Evolutionary conservation across 2,113 vertebrate genomes (phyloP).

Genomic region (Girardinichthys multiradiatus): DNA sequence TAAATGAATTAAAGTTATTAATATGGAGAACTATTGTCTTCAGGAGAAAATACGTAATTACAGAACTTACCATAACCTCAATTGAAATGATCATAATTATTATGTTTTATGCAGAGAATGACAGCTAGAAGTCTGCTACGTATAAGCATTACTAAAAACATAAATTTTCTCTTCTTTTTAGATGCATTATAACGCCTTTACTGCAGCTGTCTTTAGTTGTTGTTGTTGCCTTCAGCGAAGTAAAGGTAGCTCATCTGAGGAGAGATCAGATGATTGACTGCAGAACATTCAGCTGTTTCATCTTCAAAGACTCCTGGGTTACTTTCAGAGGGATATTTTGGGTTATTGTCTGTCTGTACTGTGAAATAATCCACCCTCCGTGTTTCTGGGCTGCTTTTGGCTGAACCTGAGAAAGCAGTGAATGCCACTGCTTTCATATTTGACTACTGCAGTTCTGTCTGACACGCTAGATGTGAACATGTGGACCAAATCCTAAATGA

Average conservation of each 20-base stretch:
- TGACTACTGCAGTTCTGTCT: background rate
- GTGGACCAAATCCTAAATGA: background rate
- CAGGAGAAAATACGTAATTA: constrained; percentile 4
- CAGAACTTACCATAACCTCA: background rate
- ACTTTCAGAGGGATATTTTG: background rate
- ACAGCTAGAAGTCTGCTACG: background rate
- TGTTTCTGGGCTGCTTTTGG: background rate
- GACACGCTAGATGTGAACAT: background rate
- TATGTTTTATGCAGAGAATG: background rate
- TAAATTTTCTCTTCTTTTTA: background rate
- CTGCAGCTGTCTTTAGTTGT: background rate
- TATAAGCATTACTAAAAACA: background rate
- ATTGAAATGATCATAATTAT: background rate
- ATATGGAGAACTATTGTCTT: constrained; percentile 5
- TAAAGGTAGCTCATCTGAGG: background rate
- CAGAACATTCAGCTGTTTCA: background rate
- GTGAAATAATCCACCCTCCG: background rate
- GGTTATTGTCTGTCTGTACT: background rate
- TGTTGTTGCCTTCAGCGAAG: background rate
- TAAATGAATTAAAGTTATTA: background rate
- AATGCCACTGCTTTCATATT: background rate
- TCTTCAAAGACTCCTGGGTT: background rate
- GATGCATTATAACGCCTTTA: background rate
- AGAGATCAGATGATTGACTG: background rate
- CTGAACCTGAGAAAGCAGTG: background rate